phyloP scores from a whole-genome alignment of 2,113 vertebrate genomes.

The Fulmarus glacialis region DNA sequence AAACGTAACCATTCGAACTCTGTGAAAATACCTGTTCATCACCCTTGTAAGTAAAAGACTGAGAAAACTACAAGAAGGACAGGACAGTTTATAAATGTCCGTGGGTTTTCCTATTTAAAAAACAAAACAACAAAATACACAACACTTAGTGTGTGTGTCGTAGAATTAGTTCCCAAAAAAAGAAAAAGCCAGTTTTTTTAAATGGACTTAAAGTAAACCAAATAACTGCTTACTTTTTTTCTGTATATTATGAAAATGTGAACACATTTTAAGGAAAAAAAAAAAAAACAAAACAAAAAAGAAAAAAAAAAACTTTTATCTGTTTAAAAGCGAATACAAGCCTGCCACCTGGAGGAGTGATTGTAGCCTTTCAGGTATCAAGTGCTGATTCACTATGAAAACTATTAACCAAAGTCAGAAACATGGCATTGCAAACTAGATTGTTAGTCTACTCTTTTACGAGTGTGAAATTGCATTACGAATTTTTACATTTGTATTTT shows the following conservation, averaged over 20 bases:
- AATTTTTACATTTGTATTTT: slow-evolving; percentile 93
- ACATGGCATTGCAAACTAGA: slow-evolving; percentile 86
- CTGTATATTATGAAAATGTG: slow-evolving; percentile 80
- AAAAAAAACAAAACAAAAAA: slow-evolving; percentile 46
- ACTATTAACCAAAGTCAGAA: slow-evolving; percentile 98
- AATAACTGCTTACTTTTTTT: slow-evolving; percentile 82
- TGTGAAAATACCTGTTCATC: slow-evolving; percentile 61
- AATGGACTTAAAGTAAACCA: slow-evolving; percentile 88
- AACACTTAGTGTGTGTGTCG: slow-evolving; percentile 79
- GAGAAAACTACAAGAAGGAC: slow-evolving; percentile 76
- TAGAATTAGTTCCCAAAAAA: slow-evolving; percentile 69
- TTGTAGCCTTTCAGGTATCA: slow-evolving; percentile 82
- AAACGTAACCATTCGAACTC: slow-evolving; percentile 52
- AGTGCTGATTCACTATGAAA: slow-evolving; percentile 86
- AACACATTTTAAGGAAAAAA: slow-evolving; percentile 77
- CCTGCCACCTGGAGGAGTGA: slow-evolving; percentile 81
- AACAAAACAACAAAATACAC: slow-evolving; percentile 63
- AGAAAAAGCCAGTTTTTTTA: slow-evolving; percentile 80
- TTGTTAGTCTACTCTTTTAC: slow-evolving; percentile 80
- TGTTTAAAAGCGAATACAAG: slow-evolving; percentile 85
- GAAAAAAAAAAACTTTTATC: slow-evolving; percentile 72
- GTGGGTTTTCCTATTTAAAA: slow-evolving; percentile 75
- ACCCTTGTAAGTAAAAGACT: slow-evolving; percentile 81
- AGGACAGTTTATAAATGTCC: slow-evolving; percentile 72
- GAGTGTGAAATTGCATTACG: slow-evolving; percentile 84